Percentiles rank a stretch among this genome's conserved stretches.
Evolutionary conservation across 2,113 vertebrate genomes (phyloP).

Genomic region (Plecturocebus donacophilus): DNA sequence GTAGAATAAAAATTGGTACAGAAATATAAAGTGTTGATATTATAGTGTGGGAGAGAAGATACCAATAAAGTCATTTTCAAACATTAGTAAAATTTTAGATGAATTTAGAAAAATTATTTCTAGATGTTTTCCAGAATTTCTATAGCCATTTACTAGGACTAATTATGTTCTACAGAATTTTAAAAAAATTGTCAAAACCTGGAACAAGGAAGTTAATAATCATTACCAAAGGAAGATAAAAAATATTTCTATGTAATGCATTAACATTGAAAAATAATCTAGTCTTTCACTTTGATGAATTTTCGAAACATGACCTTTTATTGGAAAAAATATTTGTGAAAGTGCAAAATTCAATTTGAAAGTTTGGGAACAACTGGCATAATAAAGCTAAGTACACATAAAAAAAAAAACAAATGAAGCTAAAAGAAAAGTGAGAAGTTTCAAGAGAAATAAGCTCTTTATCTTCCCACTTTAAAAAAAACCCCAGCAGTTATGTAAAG

Average conservation of each 20-base stretch:
- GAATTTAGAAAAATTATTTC: conserved; percentile 5
- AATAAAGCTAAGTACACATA: background rate
- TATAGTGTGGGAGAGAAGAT: background rate
- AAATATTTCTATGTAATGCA: background rate
- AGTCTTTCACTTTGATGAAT: background rate
- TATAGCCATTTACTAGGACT: background rate
- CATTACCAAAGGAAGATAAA: background rate
- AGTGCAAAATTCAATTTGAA: conserved; percentile 29
- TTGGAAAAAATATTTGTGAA: background rate
- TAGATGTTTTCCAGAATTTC: conserved; percentile 18
- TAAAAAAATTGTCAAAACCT: background rate
- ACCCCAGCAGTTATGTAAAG: background rate
- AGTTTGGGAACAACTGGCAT: background rate
- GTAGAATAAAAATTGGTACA: background rate
- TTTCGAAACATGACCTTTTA: conserved; percentile 17
- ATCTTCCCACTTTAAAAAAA: background rate
- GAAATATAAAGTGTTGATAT: background rate
- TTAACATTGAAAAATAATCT: background rate
- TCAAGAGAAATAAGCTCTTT: background rate
- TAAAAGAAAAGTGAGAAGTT: conserved; percentile 24
- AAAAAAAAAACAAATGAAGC: conserved; percentile 16
- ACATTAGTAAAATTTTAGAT: conserved; percentile 20
- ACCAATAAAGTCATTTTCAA: background rate
- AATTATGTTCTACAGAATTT: background rate
- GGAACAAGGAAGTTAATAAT: conserved; percentile 14